These are phyloP conservation scores for Nematolebias whitei DNA, from an alignment of 2,113 vertebrate species.

Conservation along the genomic window DNA sequence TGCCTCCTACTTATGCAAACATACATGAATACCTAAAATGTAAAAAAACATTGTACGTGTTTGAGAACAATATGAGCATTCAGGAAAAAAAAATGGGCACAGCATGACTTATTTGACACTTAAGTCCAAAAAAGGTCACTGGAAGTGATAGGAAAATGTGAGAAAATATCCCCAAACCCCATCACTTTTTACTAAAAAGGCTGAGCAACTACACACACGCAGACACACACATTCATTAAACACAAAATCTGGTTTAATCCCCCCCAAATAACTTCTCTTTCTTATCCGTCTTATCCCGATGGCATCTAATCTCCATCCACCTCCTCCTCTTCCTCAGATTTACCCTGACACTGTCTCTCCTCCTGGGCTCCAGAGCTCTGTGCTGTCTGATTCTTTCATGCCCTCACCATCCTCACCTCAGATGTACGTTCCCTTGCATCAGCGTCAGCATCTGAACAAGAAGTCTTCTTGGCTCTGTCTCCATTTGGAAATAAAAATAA, in stretches of 20 bases:
- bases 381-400: conserved; percentile 20
- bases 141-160: neutral
- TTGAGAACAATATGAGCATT: neutral
- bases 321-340: conserved; percentile 17
- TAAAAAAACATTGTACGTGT: no score
- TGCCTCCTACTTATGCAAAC: conserved; percentile 4
- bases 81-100: neutral
- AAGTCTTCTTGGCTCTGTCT: neutral
- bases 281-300: conserved; percentile 13
- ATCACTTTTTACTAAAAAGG: neutral
- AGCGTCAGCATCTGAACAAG: conserved; percentile 29
- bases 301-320: conserved; percentile 39
- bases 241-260: conserved; percentile 26
- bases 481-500: neutral
- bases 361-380: conserved; percentile 32
- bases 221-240: conserved; percentile 3
- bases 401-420: conserved; percentile 28
- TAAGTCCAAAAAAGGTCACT: neutral
- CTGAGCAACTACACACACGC: neutral
- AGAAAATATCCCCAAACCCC: neutral
- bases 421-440: conserved; percentile 34
- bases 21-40: neutral
- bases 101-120: neutral
- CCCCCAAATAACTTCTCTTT: neutral
- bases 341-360: conserved; percentile 46